Percentiles rank a stretch among this genome's conserved stretches.
Conservation (phyloP, 2,888 invertebrate genomes). For the Phalera bucephala region DNA sequence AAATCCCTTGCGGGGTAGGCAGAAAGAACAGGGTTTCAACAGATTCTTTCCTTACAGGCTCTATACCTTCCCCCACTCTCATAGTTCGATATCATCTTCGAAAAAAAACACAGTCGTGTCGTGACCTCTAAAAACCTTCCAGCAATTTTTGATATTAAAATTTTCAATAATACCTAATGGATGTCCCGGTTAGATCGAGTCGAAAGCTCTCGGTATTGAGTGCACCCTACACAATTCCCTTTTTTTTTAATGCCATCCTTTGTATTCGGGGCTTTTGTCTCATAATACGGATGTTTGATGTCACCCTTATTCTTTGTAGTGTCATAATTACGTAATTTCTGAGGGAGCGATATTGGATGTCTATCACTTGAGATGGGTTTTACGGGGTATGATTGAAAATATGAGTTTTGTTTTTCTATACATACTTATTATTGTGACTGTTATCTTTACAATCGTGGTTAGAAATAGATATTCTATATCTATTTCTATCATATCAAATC, state of each 20-base stretch:
- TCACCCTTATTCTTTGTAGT: conserved; percentile 48
- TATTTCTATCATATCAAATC: no score
- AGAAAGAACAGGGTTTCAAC: no score
- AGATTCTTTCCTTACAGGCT: no score
- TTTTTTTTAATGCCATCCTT: conserved; percentile 62
- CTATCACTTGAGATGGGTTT: conserved; percentile 26
- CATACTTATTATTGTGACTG: no score
- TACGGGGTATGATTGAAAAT: conserved; percentile 13
- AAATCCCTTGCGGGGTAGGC: no score
- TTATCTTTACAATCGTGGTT: no score
- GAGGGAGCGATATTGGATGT: conserved; percentile 19
- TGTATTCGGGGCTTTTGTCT: conserved; percentile 62
- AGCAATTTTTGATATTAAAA: conserved; percentile 82
- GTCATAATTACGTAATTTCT: conserved; percentile 65
- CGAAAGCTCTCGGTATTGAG: conserved; percentile 64
- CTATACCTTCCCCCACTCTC: no score
- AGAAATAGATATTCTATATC: no score
- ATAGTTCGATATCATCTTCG: no score
- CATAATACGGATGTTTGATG: conserved; percentile 64
- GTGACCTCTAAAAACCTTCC: conserved; percentile 33
- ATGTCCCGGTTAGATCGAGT: conserved; percentile 64
- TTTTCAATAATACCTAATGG: conserved; percentile 84
- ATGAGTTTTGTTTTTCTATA: no score
- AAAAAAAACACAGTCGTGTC: no score
- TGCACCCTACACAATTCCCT: conserved; percentile 54